A percentile compares a stretch with the other conserved stretches of the same genome.
These are phyloP conservation scores for Luffia ferchaultella DNA, from an alignment of 2,888 invertebrate genomes.

Conservation along the genomic window DNA sequence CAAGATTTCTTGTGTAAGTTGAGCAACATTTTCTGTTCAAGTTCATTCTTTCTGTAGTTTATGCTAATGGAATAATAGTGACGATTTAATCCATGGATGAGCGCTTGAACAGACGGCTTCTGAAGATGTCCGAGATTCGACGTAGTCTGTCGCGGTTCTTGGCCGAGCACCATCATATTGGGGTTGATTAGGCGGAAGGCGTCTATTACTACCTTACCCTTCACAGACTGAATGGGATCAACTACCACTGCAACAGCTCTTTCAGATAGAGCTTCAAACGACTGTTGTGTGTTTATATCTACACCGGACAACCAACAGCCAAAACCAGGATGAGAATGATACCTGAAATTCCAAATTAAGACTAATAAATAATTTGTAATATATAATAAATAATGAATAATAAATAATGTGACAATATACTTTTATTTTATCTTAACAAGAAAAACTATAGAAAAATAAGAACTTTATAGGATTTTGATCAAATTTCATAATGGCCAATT, in stretches of 20 bases:
- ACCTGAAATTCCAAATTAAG: conserved; percentile 71
- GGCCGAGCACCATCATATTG: conserved; percentile 98
- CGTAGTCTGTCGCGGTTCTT: conserved; percentile 98
- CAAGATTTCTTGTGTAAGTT: conserved; percentile 99
- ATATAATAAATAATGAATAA: too few relatives aligned
- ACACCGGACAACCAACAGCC: conserved; percentile 99
- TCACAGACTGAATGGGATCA: conserved; percentile 99
- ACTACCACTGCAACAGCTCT: conserved; percentile 99
- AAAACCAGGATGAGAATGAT: conserved; percentile 99
- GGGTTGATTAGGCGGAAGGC: conserved; percentile 99
- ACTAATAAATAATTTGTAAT: too few relatives aligned
- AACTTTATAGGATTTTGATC: too few relatives aligned
- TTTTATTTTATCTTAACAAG: too few relatives aligned
- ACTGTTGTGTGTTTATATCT: conserved; percentile 99
- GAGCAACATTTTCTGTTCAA: conserved; percentile 98
- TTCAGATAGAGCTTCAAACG: conserved; percentile 97
- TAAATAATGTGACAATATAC: too few relatives aligned
- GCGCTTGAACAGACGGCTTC: conserved; percentile 98
- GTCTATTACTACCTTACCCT: conserved; percentile 99
- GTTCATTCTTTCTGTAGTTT: conserved; percentile 98
- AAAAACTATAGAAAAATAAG: too few relatives aligned
- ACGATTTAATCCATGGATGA: conserved; percentile 97
- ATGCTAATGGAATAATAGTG: conserved; percentile 99
- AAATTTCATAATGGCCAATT: too few relatives aligned
- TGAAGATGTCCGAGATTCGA: conserved; percentile 98